Conservation (phyloP, 1,140 invertebrate species). For the Cydia splendana region DNA sequence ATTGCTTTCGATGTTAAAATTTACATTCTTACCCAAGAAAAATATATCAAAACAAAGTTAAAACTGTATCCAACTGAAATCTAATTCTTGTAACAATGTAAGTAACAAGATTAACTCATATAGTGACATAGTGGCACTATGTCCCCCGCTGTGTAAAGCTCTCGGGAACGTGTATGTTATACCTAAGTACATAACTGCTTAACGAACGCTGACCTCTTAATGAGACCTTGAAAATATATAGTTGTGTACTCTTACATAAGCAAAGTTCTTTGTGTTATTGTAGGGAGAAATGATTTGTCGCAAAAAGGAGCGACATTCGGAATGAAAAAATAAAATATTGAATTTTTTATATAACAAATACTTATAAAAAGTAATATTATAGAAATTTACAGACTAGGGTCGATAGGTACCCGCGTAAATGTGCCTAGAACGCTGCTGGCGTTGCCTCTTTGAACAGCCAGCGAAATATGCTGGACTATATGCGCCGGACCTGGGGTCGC, state of each 20-base stretch:
- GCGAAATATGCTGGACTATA: no score
- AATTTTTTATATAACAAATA: no score
- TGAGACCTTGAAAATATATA: conserved; percentile 20
- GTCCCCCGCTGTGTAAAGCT: conserved; percentile 48
- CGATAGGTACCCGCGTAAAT: no score
- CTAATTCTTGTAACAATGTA: conserved; percentile 34
- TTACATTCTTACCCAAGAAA: neutral
- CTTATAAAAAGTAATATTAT: no score
- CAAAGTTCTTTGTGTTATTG: conserved; percentile 10
- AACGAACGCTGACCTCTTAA: conserved; percentile 14
- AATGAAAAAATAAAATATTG: no score
- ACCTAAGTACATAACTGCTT: neutral
- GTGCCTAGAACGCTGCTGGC: no score
- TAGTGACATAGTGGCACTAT: conserved; percentile 37
- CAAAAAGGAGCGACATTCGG: neutral
- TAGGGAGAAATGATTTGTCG: neutral
- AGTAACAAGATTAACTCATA: conserved; percentile 48
- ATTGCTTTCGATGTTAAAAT: no score
- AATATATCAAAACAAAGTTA: neutral
- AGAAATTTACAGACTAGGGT: no score
- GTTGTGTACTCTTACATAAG: neutral
- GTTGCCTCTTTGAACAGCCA: no score
- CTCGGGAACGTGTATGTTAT: conserved; percentile 37
- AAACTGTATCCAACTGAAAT: conserved; percentile 2
- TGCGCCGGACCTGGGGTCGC: no score